Base-by-base conservation (phyloP, 2,888 invertebrate species). In the Norana najaformis region DNA sequence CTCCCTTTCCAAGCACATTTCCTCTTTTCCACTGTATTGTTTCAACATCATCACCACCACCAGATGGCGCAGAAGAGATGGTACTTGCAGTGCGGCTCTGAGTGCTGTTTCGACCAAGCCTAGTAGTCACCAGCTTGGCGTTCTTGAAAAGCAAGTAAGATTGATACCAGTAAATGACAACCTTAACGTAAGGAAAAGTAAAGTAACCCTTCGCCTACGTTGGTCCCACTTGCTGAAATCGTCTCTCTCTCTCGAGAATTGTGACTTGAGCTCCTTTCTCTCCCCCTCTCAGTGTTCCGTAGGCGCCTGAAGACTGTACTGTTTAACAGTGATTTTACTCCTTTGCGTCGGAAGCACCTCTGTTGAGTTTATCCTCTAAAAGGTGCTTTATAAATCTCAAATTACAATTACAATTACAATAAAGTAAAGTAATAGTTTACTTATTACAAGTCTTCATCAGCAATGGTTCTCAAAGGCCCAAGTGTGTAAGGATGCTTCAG, bases 1-100 rank as follows among this genome's bases (percentile, higher is more conserved):
- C 94, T 88, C 95, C 95, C 90, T 94, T 94, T 36, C 95, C 95
- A 5, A 95, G 93, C 35, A 95, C 93, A 91, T 95, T 94, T 89
- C 95, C 95, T 91, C 94, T 94, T 92, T 94, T 95, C 95, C 95
- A 95, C 90, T 94, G 93, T 83, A 94, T 94, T 4, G 93, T 93
- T 89, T 94, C 94, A 53, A 89, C 90, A 34, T 93, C 94, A 23
- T 69, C 69, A 3, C 69, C 69, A 69, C 69, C 69, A 5, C 69
- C 69, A 69, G 91, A 92, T 11, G 93, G 93, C 88, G 92, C 91
- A 6, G 91, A 92, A 0, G 94, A 93, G 92, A 93, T 93, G n/a
- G 93, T 93, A 92, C 94, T 93, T 37, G 83, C 89, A 39, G 91
- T 90, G 6, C 90, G 90, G 39, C 90, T 91, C 11, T 90, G 38